Conservation (phyloP, 2,888 invertebrate genomes). For the Creontiades dilutus region DNA sequence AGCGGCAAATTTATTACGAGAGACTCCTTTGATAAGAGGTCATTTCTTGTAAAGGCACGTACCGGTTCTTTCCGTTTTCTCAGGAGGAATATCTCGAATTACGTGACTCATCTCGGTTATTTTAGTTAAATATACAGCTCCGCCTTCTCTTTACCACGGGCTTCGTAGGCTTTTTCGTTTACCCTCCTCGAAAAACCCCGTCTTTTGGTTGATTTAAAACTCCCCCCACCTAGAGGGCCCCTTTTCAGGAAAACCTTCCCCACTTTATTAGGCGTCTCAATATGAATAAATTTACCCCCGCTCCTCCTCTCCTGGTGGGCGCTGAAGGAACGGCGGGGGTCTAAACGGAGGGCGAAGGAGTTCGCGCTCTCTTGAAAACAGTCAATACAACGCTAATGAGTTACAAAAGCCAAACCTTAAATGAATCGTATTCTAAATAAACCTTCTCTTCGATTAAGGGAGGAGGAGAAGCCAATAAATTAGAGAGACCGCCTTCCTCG, state of each 20-base stretch:
- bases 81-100: slow-evolving; percentile 64
- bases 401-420: slow-evolving; percentile 61
- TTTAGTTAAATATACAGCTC: slow-evolving; percentile 59
- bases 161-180: slow-evolving; percentile 51
- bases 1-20: slow-evolving; percentile 55
- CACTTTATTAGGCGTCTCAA: slow-evolving; percentile 51
- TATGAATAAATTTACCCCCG: slow-evolving; percentile 51
- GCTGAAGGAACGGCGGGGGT: not conserved
- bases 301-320: not conserved
- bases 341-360: slow-evolving; percentile 2
- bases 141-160: not conserved
- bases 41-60: slow-evolving; percentile 63
- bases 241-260: slow-evolving; percentile 29
- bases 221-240: not conserved
- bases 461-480: slow-evolving; percentile 45
- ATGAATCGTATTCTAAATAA: slow-evolving; percentile 63
- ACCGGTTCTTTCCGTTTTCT: slow-evolving; percentile 58
- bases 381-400: slow-evolving; percentile 62
- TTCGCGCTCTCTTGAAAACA: slow-evolving; percentile 37
- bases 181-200: slow-evolving; percentile 31
- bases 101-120: slow-evolving; percentile 68
- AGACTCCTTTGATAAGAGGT: slow-evolving; percentile 60
- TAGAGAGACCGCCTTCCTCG: not conserved
- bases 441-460: slow-evolving; percentile 46
- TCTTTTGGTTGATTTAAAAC: slow-evolving; percentile 56